Base-by-base conservation (phyloP, 2,797 vertebrate genomes). In the Coregonus ussuriensis region DNA sequence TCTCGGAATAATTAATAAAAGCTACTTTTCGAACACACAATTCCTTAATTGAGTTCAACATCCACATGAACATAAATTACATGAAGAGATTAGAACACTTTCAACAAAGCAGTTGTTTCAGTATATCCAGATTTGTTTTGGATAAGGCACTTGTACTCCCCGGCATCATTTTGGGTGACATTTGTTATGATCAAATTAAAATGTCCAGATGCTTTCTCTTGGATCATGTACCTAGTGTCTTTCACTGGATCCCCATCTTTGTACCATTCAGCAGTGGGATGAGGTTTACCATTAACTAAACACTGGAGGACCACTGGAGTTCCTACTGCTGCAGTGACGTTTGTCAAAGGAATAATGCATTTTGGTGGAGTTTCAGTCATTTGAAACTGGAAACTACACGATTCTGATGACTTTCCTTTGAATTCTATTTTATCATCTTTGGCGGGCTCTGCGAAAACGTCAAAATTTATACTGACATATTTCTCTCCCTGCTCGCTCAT, bases 301-400 rank as follows among this genome's bases (percentile, higher is more conserved):
- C 98, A 99, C 83, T 97, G 96, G 74, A 99, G 97, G 83, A 95
- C 93, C 0, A 92, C 96, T 0, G 96, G 95, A 0, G 95, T 95
- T 67, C 97, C 97, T 66, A 94, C 52, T 0, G 93, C 96, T 4
- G 96, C 94, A 0, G 90, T 96, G 29, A 96, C 91, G 71, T 97
- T 95, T 74, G 93, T 95, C 87, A 99, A 83, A 0, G 94, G 95
- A 85, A 95, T 95, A 74, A 96, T 86, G 85, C 96, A 98, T 88
- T 92, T 96, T 1, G 97, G 98, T 33, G 96, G 88, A 0, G 91
- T 91, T 88, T 99, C 98, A 1, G 94, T 96, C 53, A 99, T 93
- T 81, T 97, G 95, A 81, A 98, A 98, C 78, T 98, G 96, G 91
- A 99, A 99, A 87, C 94, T 95, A 77, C 96, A 99, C 75, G 90